Conservation (phyloP, 1,140 invertebrate species). For the Mamestra configurata region DNA sequence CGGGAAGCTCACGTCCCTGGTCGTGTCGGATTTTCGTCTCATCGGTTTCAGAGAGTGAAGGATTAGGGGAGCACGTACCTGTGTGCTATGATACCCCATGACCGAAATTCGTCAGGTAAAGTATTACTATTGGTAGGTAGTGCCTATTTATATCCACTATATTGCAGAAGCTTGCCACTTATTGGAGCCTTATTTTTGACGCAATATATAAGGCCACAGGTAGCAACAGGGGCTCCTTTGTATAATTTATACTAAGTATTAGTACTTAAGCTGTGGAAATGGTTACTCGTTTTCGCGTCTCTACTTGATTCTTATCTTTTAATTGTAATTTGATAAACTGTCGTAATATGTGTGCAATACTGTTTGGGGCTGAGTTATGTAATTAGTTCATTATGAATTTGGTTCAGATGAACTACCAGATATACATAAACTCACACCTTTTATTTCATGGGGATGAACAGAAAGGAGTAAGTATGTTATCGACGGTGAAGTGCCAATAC, state of each 20-base stretch:
- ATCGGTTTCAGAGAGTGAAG: too few species aligned
- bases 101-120: too few species aligned
- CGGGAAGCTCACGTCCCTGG: too few species aligned
- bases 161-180: neutral
- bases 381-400: neutral
- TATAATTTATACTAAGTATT: slow-evolving; percentile 3
- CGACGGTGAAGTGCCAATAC: too few species aligned
- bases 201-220: neutral
- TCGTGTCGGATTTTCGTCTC: too few species aligned
- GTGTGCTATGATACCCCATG: too few species aligned
- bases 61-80: too few species aligned
- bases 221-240: neutral
- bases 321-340: neutral
- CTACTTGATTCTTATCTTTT: neutral
- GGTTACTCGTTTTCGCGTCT: neutral
- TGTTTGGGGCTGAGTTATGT: neutral
- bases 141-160: neutral
- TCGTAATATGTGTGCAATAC: neutral
- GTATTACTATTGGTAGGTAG: too few species aligned
- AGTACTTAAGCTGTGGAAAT: neutral
- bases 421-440: too few species aligned
- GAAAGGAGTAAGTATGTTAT: too few species aligned
- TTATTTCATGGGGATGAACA: too few species aligned
- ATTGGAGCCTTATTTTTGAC: neutral
- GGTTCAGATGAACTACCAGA: too few species aligned